phyloP scores from a whole-genome alignment of 2,888 invertebrate species.

The Synergus umbraculus region DNA sequence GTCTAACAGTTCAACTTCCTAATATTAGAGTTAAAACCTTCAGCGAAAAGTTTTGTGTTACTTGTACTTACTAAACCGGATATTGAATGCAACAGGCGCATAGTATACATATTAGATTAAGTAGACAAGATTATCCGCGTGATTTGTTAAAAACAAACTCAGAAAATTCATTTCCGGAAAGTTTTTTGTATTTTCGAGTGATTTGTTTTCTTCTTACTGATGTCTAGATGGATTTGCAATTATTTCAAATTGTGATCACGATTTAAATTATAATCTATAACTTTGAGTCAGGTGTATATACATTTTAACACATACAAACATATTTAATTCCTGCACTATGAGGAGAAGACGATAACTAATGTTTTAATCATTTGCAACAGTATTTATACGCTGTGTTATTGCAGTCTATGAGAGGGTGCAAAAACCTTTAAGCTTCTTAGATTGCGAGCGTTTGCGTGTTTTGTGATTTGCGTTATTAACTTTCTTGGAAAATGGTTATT shows the following conservation, averaged over 20 bases:
- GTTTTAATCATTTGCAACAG: background rate
- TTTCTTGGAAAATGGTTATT: constrained; percentile 15
- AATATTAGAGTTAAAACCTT: background rate
- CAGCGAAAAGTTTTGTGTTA: background rate
- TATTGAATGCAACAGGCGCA: background rate
- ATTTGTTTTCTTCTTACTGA: too few relatives aligned
- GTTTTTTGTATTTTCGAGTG: background rate
- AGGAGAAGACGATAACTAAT: background rate
- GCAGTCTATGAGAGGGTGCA: background rate
- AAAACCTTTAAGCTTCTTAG: constrained; percentile 6
- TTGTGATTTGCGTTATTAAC: constrained; percentile 37
- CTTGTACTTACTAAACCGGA: constrained; percentile 12
- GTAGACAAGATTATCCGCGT: too few relatives aligned
- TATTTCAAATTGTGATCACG: too few relatives aligned
- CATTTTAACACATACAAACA: too few relatives aligned
- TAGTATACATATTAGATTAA: background rate
- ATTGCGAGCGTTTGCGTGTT: constrained; percentile 28
- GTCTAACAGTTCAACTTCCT: constrained; percentile 3
- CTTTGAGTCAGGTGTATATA: too few relatives aligned
- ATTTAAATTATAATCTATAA: background rate
- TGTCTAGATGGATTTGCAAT: too few relatives aligned
- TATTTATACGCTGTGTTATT: background rate
- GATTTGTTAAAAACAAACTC: too few relatives aligned
- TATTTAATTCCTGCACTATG: too few relatives aligned
- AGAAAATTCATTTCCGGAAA: too few relatives aligned